Percentiles rank a stretch among this genome's conserved stretches.
These are phyloP conservation scores for Megalops atlanticus DNA, from an alignment of 2,113 vertebrate genomes.

Conservation along the genomic window DNA sequence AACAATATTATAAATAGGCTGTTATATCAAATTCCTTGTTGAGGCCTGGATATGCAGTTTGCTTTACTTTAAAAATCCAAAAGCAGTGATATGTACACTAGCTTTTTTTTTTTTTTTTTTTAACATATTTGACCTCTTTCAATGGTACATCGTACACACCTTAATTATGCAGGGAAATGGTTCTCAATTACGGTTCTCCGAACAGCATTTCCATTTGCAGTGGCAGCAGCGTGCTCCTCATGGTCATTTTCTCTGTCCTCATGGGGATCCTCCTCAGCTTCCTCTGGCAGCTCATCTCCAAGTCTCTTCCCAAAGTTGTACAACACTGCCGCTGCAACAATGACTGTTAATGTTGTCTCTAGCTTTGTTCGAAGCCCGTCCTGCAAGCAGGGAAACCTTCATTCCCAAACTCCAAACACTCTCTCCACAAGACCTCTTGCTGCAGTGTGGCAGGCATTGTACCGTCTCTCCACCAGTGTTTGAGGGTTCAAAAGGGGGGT, in stretches of 20 bases:
- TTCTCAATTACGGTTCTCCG: background rate
- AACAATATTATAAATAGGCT: too few relatives aligned
- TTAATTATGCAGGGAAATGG: background rate
- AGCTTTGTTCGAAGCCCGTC: slow-evolving; percentile 7
- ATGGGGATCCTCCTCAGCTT: background rate
- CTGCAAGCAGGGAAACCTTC: slow-evolving; percentile 3
- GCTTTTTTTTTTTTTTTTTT: too few relatives aligned
- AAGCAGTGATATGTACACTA: too few relatives aligned
- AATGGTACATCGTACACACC: background rate
- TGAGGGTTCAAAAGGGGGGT: background rate
- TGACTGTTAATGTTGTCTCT: background rate
- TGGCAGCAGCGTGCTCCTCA: background rate
- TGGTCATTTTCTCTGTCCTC: background rate
- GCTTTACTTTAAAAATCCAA: too few relatives aligned
- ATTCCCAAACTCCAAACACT: slow-evolving; percentile 5
- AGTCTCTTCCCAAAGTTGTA: background rate
- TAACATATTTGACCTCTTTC: too few relatives aligned
- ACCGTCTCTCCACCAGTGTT: slow-evolving; percentile 1
- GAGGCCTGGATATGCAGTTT: too few relatives aligned
- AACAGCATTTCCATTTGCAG: background rate
- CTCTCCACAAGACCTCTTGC: slow-evolving; percentile 7
- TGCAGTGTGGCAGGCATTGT: slow-evolving; percentile 9
- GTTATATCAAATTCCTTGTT: too few relatives aligned
- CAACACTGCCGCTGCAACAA: background rate
- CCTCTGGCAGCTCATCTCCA: background rate